Base-by-base conservation (phyloP, 92 coral and sea anemone species). In the Zoanthus sansibaricus region DNA sequence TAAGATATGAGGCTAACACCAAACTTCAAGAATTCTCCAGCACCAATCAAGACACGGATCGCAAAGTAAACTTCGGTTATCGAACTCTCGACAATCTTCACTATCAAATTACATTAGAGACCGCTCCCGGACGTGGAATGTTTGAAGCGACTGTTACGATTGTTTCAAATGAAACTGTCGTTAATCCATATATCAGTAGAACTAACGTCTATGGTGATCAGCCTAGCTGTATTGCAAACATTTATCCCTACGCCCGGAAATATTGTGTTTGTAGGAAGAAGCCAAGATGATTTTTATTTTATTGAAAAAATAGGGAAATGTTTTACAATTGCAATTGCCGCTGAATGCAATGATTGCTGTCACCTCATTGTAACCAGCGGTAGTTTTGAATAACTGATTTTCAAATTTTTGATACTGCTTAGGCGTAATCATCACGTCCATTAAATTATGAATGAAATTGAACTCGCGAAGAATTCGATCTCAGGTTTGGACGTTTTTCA, bases 101-200 rank as follows among this genome's bases (percentile, higher is more conserved):
- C 72, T 95, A 92, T 69, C 92, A 91, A 37, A 87, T 95, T 75
- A 94, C 92, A 55, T 80, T 96, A 72, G 89, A 83, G 75, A 96
- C 98, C 44, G 70, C 49, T 9, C 98, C 98, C 4, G 93, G 93
- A 30, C 75, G 78, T 20, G 98, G 92, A 2, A 76, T 94, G 61
- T 96, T 92, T 75, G 98, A 96, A 76, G 98, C 89, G 5, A 84
- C 98, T 16, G 95, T 94, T 16, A 55, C 89, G 13, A 66, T 86
- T 21, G 77, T 37, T 18, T 7, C 25, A 2, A 82, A 76, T 8
- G 83, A 75, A 5, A 82, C 70, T 16, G 91, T 77, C 16, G 93
- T 96, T 2, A 93, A 95, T 52, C 96, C 98, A 47, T 87, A 74
- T 58, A 92, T 96, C n/a, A 96, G 98, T 83, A 91, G 98, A 21